These are phyloP conservation scores for Squalus acanthias DNA, from an alignment of 2,797 vertebrate species.

Conservation along the genomic window DNA sequence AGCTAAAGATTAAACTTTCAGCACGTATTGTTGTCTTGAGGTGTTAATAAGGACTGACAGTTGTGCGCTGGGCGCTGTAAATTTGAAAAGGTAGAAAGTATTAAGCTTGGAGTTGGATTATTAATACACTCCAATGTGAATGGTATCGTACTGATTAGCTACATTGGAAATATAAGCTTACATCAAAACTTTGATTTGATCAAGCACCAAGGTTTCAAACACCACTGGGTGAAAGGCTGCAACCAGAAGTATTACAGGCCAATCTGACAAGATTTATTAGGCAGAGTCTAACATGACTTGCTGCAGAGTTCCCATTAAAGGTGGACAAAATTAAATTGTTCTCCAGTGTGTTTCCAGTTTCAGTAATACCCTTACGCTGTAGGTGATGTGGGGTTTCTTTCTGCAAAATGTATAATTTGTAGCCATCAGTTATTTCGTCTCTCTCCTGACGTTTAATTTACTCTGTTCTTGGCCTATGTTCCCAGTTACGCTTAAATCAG, in stretches of 20 bases:
- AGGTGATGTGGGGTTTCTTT: not conserved
- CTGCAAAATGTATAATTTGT: not conserved
- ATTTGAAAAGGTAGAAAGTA: not conserved
- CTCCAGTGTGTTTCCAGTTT: not conserved
- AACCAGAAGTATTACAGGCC: not conserved
- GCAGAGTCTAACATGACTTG: not conserved
- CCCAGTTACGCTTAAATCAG: not conserved
- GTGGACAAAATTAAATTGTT: not conserved
- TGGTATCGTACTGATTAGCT: not conserved
- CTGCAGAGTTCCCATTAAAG: not conserved
- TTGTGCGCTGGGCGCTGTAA: not conserved
- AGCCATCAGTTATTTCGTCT: not conserved
- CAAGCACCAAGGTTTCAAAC: not conserved
- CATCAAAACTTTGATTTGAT: not conserved
- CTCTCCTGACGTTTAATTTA: not conserved
- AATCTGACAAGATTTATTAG: not conserved
- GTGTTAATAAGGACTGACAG: not conserved
- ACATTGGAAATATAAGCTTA: not conserved
- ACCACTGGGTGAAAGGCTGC: not conserved
- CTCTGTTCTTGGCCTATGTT: not conserved
- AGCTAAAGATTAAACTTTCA: not conserved
- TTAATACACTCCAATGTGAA: not conserved
- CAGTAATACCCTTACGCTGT: not conserved
- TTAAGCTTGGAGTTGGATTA: not conserved
- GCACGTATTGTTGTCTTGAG: not conserved